A percentile compares a stretch with the other conserved stretches of the same genome.
phyloP scores from a whole-genome alignment of 2,888 invertebrate species.

The Heterodera filipjevi region DNA sequence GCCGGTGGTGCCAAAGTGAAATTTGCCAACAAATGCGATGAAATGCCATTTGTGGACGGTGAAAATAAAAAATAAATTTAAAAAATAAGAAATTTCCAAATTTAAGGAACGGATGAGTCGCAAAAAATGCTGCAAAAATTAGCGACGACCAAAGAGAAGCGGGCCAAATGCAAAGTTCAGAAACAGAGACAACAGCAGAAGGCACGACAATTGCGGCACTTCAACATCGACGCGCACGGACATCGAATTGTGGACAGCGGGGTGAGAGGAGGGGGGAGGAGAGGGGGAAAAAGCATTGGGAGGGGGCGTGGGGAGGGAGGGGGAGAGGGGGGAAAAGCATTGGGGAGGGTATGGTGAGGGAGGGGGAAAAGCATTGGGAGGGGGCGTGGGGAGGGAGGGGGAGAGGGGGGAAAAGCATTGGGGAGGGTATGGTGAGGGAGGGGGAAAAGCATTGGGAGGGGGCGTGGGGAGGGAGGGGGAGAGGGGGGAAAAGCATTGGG shows the following conservation, averaged over 20 bases:
- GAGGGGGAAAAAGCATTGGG: too few relatives aligned
- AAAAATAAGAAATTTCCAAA: conserved; percentile 9
- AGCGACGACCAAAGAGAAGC: neutral
- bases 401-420: too few relatives aligned
- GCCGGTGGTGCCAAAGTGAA: conserved; percentile 9
- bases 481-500: too few relatives aligned
- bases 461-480: too few relatives aligned
- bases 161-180: neutral
- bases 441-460: too few relatives aligned
- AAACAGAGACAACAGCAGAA: neutral
- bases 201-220: conserved; percentile 19
- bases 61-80: conserved; percentile 9
- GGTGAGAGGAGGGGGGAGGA: too few relatives aligned
- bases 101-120: conserved; percentile 8
- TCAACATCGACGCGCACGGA: conserved; percentile 23
- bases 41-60: neutral
- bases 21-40: neutral
- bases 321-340: too few relatives aligned
- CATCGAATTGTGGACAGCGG: conserved; percentile 25
- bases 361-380: too few relatives aligned
- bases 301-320: too few relatives aligned
- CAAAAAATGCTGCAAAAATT: neutral
- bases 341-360: too few relatives aligned
- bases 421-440: too few relatives aligned
- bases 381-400: too few relatives aligned